Percentiles rank a stretch among this genome's conserved stretches.
These are phyloP conservation scores for Antennarius striatus DNA, from an alignment of 2,113 vertebrate genomes.

Conservation along the genomic window DNA sequence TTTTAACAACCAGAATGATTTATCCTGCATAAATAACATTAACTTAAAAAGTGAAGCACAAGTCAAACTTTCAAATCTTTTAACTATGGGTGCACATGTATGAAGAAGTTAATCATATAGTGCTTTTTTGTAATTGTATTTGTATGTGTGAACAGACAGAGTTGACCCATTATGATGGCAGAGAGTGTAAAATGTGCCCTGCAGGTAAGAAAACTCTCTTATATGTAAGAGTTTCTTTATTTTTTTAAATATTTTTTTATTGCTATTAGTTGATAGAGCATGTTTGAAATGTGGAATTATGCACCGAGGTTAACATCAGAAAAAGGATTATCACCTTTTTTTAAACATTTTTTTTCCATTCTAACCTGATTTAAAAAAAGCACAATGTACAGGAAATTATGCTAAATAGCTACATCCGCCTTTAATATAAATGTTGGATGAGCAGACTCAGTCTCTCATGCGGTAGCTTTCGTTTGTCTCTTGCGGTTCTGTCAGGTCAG, in stretches of 20 bases:
- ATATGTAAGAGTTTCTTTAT: background rate
- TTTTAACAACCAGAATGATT: background rate
- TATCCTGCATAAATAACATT: background rate
- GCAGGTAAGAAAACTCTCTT: conserved; percentile 54
- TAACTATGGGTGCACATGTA: too few relatives aligned
- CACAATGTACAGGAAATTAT: too few relatives aligned
- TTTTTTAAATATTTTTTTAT: background rate
- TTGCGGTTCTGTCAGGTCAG: conserved; percentile 44
- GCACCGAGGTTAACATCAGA: too few relatives aligned
- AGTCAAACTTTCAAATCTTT: too few relatives aligned
- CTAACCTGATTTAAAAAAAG: too few relatives aligned
- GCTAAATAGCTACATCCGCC: too few relatives aligned
- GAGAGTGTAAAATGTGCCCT: conserved; percentile 4
- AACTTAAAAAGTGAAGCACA: too few relatives aligned
- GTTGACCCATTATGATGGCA: fast-evolving
- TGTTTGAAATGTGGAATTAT: too few relatives aligned
- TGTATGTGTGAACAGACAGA: conserved; percentile 14
- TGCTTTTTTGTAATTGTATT: background rate
- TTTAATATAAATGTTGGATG: background rate
- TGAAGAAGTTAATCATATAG: too few relatives aligned
- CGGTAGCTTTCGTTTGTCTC: conserved; percentile 15
- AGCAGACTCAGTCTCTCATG: conserved; percentile 14
- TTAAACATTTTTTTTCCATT: too few relatives aligned
- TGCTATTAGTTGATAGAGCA: background rate
- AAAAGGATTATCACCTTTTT: too few relatives aligned